Evolutionary conservation across 1,140 invertebrate genomes (phyloP).

Genomic region (Eurosta solidaginis): DNA sequence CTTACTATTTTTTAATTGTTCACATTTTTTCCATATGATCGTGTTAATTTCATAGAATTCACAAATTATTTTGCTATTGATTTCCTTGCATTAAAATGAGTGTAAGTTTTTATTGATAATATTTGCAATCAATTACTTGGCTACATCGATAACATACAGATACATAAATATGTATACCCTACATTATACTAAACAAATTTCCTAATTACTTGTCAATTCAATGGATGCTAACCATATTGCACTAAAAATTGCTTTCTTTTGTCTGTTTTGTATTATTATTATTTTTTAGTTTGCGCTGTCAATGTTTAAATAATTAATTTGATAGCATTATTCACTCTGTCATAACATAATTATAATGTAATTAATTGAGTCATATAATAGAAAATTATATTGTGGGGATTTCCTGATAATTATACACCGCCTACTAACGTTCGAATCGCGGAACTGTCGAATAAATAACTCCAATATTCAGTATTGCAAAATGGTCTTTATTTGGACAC

Average conservation of each 20-base stretch:
- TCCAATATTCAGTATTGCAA: too few species aligned
- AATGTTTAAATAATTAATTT: slow-evolving; percentile 7
- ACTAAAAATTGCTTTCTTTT: neutral
- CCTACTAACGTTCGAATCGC: too few species aligned
- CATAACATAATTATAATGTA: neutral
- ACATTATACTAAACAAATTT: too few species aligned
- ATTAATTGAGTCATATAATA: neutral
- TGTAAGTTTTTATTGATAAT: neutral
- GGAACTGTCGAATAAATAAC: too few species aligned
- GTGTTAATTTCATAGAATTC: slow-evolving; percentile 16
- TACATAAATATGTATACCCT: neutral
- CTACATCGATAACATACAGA: neutral
- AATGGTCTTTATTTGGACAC: too few species aligned
- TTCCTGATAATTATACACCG: too few species aligned
- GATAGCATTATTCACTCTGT: neutral
- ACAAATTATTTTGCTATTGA: neutral
- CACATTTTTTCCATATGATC: neutral
- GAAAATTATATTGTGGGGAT: neutral
- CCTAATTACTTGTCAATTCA: too few species aligned
- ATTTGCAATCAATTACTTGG: neutral
- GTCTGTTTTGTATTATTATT: neutral
- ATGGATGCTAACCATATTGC: neutral
- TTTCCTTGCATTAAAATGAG: neutral
- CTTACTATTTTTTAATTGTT: neutral
- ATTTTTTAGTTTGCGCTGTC: neutral